A percentile compares a stretch with the other conserved stretches of the same genome.
These are phyloP conservation scores for Odocoileus hemionus DNA, from an alignment of 2,113 vertebrate genomes.

Conservation along the genomic window DNA sequence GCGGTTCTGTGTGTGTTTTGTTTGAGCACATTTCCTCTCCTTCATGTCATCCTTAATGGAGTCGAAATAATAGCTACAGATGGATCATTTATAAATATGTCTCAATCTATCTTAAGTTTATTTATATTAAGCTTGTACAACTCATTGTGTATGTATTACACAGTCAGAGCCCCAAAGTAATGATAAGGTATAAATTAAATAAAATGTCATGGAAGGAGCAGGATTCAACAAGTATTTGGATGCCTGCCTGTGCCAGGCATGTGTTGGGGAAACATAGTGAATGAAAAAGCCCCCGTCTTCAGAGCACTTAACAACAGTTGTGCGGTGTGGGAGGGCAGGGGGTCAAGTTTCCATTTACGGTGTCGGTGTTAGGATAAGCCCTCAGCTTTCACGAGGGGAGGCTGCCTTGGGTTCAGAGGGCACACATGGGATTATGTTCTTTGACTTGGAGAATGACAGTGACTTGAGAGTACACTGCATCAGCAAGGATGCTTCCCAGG, in stretches of 20 bases:
- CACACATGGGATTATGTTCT: not conserved
- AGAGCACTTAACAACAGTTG: not conserved
- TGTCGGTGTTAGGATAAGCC: not conserved
- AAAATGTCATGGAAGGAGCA: not conserved
- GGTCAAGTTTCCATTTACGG: too few species aligned
- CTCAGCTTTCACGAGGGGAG: not conserved
- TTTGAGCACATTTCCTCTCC: not conserved
- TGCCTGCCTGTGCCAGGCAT: not conserved
- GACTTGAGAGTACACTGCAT: rapidly evolving
- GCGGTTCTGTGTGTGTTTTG: not conserved
- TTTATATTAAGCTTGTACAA: not conserved
- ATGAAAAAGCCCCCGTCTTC: not conserved
- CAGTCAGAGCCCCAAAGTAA: not conserved
- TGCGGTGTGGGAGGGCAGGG: not conserved
- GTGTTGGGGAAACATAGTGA: not conserved
- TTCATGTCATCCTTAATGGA: not conserved
- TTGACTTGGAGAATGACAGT: not conserved
- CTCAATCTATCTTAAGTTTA: not conserved
- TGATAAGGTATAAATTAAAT: not conserved
- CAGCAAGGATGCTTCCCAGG: not conserved
- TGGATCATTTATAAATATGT: not conserved
- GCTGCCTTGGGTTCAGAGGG: not conserved
- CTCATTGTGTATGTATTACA: not conserved
- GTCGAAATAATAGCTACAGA: not conserved
- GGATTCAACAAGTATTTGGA: not conserved